These are phyloP conservation scores for Fulmarus glacialis DNA, from an alignment of 2,113 vertebrate genomes.

Conservation along the genomic window DNA sequence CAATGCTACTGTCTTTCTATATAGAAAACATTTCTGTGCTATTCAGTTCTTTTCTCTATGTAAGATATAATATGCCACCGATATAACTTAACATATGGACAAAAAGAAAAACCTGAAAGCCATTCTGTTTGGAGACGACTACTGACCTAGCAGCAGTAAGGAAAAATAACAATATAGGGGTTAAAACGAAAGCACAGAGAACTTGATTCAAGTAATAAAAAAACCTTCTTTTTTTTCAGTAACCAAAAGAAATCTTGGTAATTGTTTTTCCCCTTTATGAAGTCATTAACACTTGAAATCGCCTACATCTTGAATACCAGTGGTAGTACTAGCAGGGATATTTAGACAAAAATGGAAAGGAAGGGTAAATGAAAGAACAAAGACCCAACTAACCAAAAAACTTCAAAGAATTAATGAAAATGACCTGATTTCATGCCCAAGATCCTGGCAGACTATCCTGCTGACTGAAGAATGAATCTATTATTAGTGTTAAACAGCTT, in stretches of 20 bases:
- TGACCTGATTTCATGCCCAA: background rate
- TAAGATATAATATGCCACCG: background rate
- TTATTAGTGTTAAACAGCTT: constrained; percentile 48
- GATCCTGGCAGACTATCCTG: constrained; percentile 12
- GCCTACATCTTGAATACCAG: background rate
- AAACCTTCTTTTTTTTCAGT: background rate
- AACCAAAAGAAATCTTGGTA: background rate
- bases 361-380: constrained; percentile 33
- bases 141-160: background rate
- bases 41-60: background rate
- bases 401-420: constrained; percentile 35
- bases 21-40: background rate
- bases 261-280: constrained; percentile 9
- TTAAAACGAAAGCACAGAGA: background rate
- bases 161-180: background rate
- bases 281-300: background rate
- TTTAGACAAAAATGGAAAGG: constrained; percentile 20
- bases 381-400: background rate
- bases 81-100: background rate
- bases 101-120: background rate
- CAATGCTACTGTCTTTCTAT: background rate
- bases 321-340: background rate
- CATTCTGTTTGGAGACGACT: background rate
- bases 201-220: background rate
- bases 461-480: constrained; percentile 29